Base-by-base conservation (phyloP, 1,140 invertebrate species). In the Leptinotarsa lineolata region DNA sequence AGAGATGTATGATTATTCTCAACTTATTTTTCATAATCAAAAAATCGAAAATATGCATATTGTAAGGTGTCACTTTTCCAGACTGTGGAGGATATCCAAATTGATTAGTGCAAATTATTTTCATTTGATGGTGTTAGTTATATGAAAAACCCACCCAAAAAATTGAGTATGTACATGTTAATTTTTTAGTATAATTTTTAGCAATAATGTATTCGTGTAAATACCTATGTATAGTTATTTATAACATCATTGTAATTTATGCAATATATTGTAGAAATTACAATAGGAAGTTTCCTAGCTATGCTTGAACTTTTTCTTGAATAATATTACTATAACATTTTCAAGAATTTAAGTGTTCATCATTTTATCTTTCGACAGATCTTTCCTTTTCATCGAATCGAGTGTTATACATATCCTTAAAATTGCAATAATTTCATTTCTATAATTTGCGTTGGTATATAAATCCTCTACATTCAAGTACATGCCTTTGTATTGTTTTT, bases 221-320 rank as follows among this genome's bases (percentile, higher is more conserved):
- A 83, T 83, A 83, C 82, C 82, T 83, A 83, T 83, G 82, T 83
- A 83, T 81, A 83, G 81, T 80, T 82, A 80, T 79, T 81, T 82
- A 80, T 79, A 82, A 77, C 71, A 67, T 64, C 66, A 64, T 74
- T 74, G 72, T 76, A 75, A 74, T 76, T 80, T 74, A 77, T 68
- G 72, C 77, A 70, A 74, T 21, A 58, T 64, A 73, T 66, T 76
- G 73, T 77, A 79, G 72, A 73, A 73, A 77, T 72, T 76, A 75
- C 67, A 76, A 73, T 74, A 72, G 74, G 70, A 72, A 46, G 63
- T 74, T 74, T 76, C 68, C 71, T 70, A 75, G 75, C 75, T 74
- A 69, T 73, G 75, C 73, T 76, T 76, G 58, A 69, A 59, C 67
- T 54, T 74, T 75, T 75, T 73, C 22, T 68, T 44, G 71, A 30